phyloP scores from a whole-genome alignment of 2,888 invertebrate species.

The Coelopa pilipes region DNA sequence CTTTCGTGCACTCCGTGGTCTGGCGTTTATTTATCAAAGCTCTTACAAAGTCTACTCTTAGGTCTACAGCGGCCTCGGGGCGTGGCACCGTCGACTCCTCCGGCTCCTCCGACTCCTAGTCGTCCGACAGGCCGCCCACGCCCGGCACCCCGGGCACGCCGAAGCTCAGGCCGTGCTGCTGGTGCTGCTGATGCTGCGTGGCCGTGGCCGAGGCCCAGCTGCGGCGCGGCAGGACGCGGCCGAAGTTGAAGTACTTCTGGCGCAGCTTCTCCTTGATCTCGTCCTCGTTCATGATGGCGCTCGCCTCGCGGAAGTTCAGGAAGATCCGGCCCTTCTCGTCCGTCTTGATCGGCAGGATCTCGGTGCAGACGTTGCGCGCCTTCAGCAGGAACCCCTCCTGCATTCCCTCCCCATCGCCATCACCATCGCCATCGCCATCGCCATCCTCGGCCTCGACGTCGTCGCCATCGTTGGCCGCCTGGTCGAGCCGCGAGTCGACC shows the following conservation, averaged over 20 bases:
- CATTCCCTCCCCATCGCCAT: conserved; percentile 34
- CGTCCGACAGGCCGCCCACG: conserved; percentile 56
- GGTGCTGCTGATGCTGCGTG: too few species aligned
- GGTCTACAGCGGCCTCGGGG: too few species aligned
- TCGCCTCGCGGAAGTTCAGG: conserved; percentile 65
- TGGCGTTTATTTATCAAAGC: too few species aligned
- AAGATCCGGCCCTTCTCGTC: conserved; percentile 66
- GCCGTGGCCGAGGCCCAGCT: conserved; percentile 64
- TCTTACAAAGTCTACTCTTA: too few species aligned
- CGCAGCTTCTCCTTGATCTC: conserved; percentile 65
- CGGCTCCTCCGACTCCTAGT: conserved; percentile 38
- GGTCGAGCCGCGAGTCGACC: conserved; percentile 60
- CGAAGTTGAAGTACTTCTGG: conserved; percentile 64
- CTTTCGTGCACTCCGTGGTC: too few species aligned
- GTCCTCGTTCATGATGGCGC: conserved; percentile 66
- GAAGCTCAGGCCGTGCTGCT: conserved; percentile 58
- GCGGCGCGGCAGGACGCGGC: conserved; percentile 60
- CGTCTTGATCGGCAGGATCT: conserved; percentile 66
- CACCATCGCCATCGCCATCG: conserved; percentile 15
- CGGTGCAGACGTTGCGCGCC: conserved; percentile 66
- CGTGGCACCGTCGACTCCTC: too few species aligned
- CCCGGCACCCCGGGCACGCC: conserved; percentile 49
- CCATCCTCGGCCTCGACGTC: conserved; percentile 15
- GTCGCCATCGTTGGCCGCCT: conserved; percentile 55
- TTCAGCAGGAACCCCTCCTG: conserved; percentile 62